Conservation (phyloP, 2,888 invertebrate genomes). For the Eristalinus aeneus region DNA sequence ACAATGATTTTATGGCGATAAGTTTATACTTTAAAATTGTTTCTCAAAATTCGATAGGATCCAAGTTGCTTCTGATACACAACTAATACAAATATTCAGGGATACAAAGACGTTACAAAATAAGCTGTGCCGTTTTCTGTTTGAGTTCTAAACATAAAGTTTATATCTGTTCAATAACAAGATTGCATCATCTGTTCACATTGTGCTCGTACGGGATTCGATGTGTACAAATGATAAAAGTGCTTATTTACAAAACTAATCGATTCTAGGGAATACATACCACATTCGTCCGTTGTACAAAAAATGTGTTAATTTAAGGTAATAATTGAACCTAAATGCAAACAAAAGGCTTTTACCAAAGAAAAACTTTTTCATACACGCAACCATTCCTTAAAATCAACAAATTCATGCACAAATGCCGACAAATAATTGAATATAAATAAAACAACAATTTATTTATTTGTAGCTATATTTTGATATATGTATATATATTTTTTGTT, state of each 20-base stretch:
- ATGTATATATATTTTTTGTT: constrained; percentile 66
- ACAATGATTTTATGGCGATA: too few relatives aligned
- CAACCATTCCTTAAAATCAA: constrained; percentile 20
- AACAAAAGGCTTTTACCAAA: not conserved
- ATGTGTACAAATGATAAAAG: not conserved
- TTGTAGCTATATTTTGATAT: constrained; percentile 60
- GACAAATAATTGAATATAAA: constrained; percentile 24
- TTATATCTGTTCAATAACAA: too few relatives aligned
- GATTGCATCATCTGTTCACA: too few relatives aligned
- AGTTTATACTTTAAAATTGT: too few relatives aligned
- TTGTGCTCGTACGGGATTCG: too few relatives aligned
- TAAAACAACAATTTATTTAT: constrained; percentile 40
- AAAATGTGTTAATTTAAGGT: not conserved
- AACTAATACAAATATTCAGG: too few relatives aligned
- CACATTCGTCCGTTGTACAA: not conserved
- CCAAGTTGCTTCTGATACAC: too few relatives aligned
- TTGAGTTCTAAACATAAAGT: too few relatives aligned
- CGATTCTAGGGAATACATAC: not conserved
- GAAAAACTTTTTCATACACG: not conserved
- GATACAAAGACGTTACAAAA: too few relatives aligned
- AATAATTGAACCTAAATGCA: not conserved
- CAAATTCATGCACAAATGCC: constrained; percentile 17
- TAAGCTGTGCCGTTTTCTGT: too few relatives aligned
- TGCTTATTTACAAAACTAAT: not conserved
- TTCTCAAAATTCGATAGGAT: too few relatives aligned